Base-by-base conservation (phyloP, 2,797 vertebrate species). In the Chloroceryle inda region DNA sequence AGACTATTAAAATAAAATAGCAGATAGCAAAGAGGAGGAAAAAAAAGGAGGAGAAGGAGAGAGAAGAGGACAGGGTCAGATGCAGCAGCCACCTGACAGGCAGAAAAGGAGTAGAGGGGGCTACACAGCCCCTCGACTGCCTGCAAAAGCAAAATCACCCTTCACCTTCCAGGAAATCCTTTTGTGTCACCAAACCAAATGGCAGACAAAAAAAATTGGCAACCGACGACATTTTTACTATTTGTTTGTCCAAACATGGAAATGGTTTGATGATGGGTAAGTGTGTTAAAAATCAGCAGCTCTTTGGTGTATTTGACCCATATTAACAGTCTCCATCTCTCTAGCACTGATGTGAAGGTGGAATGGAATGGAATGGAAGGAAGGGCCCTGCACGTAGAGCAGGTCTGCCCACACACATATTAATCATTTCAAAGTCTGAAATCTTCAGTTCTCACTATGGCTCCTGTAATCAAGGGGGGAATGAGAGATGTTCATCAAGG, bases 1-100 rank as follows among this genome's bases (percentile, higher is more conserved):
- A 8, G 69, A 49, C 87, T 88, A 85, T 87, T 91, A 88, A 89
- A 92, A 94, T 81, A 85, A 91, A 89, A 66, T 24, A 95, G 85
- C 56, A 93, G 79, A 84, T 76, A 86, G 67, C 31, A 85, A 91
- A 59, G 45, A 75, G 27, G 4, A 82, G 33, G 11, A 11, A 2
- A 35, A 31, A 37, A 18, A 6, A 59, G 7, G 10, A 61, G 12
- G 15, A 63, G 67, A 56, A 66, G 63, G 59, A 74, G 40, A 45
- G 24, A 50, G 31, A 0, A 2, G n/a, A 77, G 50, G 37, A 86
- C 7, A 10, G 33, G 38, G 33, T 49, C 50, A 92, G 76, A 72
- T 18, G 55, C 31, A 63, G 50, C 47, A 67, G 22, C 18, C 55
- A 84, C 37, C 55, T 62, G 62, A 58, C 21, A 58, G 50, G 55